These are phyloP conservation scores for Agrotis ipsilon DNA, from an alignment of 2,888 invertebrate genomes.

Conservation along the genomic window DNA sequence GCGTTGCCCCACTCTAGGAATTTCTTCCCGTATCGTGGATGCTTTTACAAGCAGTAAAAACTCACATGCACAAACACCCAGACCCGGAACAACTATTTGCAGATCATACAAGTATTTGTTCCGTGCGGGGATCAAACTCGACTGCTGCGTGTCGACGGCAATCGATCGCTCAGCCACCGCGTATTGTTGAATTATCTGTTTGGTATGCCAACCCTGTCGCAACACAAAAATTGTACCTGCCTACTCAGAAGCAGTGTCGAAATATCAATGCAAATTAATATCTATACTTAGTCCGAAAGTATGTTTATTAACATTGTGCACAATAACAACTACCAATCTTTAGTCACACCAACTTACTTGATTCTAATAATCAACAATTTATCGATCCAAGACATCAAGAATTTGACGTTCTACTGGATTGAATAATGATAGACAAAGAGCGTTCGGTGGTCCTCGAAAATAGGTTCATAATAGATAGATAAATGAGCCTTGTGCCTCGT, in stretches of 20 bases:
- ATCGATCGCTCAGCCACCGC: too few relatives aligned
- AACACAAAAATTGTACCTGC: conserved; percentile 29
- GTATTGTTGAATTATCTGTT: conserved; percentile 22
- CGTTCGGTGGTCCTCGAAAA: conserved; percentile 61
- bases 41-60: too few relatives aligned
- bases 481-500: conserved; percentile 45
- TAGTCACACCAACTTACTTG: conserved; percentile 28
- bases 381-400: conserved; percentile 57
- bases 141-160: too few relatives aligned
- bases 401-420: conserved; percentile 69
- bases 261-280: conserved; percentile 50
- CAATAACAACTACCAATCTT: conserved; percentile 46
- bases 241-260: conserved; percentile 29
- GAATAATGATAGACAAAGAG: conserved; percentile 75
- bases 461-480: conserved; percentile 53
- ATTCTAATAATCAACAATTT: conserved; percentile 66
- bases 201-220: conserved; percentile 17
- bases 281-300: conserved; percentile 47
- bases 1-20: too few relatives aligned
- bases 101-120: too few relatives aligned
- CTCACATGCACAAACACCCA: too few relatives aligned
- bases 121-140: too few relatives aligned
- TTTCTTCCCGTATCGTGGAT: too few relatives aligned
- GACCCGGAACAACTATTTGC: too few relatives aligned
- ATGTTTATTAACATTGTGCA: conserved; percentile 53